Percentiles rank a stretch among this genome's conserved stretches.
Conservation (phyloP, 1,140 invertebrate species). For the Aradophagus sp. region DNA sequence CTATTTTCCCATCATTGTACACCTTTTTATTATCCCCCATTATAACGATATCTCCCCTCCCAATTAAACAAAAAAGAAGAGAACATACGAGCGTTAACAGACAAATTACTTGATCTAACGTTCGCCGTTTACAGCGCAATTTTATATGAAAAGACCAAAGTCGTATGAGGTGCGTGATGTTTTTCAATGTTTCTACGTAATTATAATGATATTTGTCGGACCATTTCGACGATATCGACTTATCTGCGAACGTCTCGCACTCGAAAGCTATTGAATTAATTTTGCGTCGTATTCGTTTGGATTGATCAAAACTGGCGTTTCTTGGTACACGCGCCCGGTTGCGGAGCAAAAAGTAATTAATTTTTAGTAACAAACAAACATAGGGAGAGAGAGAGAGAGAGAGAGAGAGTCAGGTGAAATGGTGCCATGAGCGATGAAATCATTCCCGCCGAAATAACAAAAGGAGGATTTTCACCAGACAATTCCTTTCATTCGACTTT, state of each 20-base stretch:
- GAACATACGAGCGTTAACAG: conserved; percentile 11
- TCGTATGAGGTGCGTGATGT: conserved; percentile 23
- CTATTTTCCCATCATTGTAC: conserved; percentile 2
- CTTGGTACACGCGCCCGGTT: no score
- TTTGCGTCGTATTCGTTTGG: conserved; percentile 13
- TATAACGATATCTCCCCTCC: neutral
- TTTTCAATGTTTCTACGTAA: conserved; percentile 52
- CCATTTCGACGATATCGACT: conserved; percentile 8
- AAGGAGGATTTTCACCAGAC: no score
- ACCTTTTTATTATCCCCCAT: neutral
- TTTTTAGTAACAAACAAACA: no score
- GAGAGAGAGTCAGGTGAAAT: no score
- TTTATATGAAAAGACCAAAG: conserved; percentile 38
- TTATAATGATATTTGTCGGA: conserved; percentile 19
- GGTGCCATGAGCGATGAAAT: no score
- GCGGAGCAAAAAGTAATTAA: no score
- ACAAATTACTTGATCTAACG: neutral
- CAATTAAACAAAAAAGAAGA: no score
- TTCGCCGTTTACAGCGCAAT: conserved; percentile 31
- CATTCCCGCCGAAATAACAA: no score
- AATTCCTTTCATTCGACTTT: no score
- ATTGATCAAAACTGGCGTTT: no score
- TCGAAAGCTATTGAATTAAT: conserved; percentile 23
- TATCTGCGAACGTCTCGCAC: conserved; percentile 4
- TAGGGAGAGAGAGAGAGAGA: no score